Percentiles rank a stretch among this genome's conserved stretches.
phyloP scores from a whole-genome alignment of 2,888 invertebrate genomes.

The Pterostichus niger region DNA sequence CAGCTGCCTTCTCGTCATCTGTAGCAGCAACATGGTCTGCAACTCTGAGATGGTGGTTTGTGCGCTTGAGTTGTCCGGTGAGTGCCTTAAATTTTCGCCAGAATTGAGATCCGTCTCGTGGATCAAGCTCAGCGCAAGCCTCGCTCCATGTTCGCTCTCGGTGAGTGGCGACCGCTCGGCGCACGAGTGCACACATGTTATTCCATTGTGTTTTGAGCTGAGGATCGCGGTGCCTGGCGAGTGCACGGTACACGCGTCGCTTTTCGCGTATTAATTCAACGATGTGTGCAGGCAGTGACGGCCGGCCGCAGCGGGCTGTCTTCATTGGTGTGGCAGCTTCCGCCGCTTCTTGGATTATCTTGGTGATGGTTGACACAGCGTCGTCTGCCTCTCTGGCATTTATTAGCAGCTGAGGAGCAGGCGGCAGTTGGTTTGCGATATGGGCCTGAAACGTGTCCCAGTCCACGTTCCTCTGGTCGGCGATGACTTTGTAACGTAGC shows the following conservation, averaged over 20 bases:
- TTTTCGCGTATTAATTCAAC: not conserved
- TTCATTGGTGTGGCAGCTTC: not conserved
- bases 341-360: not conserved
- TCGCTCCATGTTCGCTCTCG: not conserved
- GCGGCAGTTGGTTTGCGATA: too few relatives aligned
- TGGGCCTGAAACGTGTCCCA: too few relatives aligned
- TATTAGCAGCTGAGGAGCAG: too few relatives aligned
- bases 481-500: too few relatives aligned
- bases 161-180: not conserved
- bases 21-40: too few relatives aligned
- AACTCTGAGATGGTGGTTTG: too few relatives aligned
- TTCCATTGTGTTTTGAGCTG: not conserved
- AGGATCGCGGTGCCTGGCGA: not conserved
- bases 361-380: too few relatives aligned
- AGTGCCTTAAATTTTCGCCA: not conserved
- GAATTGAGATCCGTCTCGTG: not conserved
- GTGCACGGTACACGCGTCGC: not conserved
- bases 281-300: not conserved
- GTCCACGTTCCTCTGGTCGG: too few relatives aligned
- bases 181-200: not conserved
- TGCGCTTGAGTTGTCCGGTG: not conserved
- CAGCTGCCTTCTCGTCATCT: too few relatives aligned
- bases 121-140: not conserved
- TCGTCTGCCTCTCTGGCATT: too few relatives aligned
- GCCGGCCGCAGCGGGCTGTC: not conserved